Percentiles rank a stretch among this genome's conserved stretches.
These are phyloP conservation scores for Biston stratarius DNA, from an alignment of 2,888 invertebrate genomes.

Conservation along the genomic window DNA sequence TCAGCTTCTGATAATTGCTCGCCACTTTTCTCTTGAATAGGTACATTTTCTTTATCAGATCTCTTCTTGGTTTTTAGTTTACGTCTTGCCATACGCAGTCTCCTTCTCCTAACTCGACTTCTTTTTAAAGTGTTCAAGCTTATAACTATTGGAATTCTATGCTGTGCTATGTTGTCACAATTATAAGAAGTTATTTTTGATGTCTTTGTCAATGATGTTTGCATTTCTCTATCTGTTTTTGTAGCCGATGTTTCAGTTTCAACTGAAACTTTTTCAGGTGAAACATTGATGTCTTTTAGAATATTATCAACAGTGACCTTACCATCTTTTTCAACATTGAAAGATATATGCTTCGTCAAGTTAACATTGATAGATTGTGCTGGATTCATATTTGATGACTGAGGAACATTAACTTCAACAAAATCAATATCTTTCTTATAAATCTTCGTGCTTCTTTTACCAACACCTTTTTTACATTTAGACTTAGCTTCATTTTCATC, in stretches of 20 bases:
- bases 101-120: conserved; percentile 64
- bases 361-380: conserved; percentile 75
- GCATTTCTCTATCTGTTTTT: conserved; percentile 74
- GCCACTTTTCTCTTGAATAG: conserved; percentile 64
- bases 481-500: conserved; percentile 65
- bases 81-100: conserved; percentile 55
- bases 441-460: conserved; percentile 72
- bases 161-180: conserved; percentile 43
- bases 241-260: conserved; percentile 52
- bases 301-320: conserved; percentile 65
- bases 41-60: conserved; percentile 54
- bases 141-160: conserved; percentile 69
- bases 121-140: conserved; percentile 71
- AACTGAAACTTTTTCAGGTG: conserved; percentile 61
- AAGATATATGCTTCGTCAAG: conserved; percentile 79
- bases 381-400: conserved; percentile 55
- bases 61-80: conserved; percentile 58
- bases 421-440: conserved; percentile 73
- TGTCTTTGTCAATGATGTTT: conserved; percentile 66
- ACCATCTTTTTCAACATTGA: conserved; percentile 78
- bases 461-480: conserved; percentile 64
- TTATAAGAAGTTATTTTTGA: conserved; percentile 43
- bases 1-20: conserved; percentile 86
- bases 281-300: conserved; percentile 61
- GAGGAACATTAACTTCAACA: conserved; percentile 73